Evolutionary conservation across 2,113 vertebrate genomes (phyloP).

Genomic region (Tyto alba): DNA sequence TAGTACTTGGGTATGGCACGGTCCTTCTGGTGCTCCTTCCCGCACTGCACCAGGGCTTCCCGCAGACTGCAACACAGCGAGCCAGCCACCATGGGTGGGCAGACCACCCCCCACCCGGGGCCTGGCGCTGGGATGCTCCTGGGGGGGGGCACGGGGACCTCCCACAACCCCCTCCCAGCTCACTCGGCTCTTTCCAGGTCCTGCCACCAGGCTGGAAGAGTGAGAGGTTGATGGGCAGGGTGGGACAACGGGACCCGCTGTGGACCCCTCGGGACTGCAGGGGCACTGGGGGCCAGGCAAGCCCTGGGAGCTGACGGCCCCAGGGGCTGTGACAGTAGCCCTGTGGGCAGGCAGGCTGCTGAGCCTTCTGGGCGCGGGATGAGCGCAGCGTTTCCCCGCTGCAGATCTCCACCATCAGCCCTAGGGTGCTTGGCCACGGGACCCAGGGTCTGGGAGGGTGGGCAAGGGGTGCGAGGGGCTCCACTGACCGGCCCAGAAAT

Average conservation of each 20-base stretch:
- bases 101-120: too few relatives aligned
- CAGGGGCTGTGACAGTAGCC: not conserved
- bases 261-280: not conserved
- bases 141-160: not conserved
- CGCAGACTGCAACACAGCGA: slow-evolving; percentile 74
- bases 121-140: not conserved
- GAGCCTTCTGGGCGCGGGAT: not conserved
- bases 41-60: slow-evolving; percentile 83
- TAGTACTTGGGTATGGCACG: slow-evolving; percentile 75
- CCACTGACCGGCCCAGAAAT: slow-evolving; percentile 85
- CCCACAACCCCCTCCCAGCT: not conserved
- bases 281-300: not conserved
- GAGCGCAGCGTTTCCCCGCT: not conserved
- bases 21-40: slow-evolving; percentile 80
- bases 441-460: not conserved
- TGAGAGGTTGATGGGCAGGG: not conserved
- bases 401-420: not conserved
- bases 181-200: not conserved
- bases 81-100: rapidly evolving
- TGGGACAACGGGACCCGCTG: not conserved
- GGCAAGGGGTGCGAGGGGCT: not conserved
- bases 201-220: not conserved
- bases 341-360: not conserved
- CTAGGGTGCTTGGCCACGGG: not conserved
- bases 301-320: not conserved